phyloP scores from a whole-genome alignment of 2,113 vertebrate genomes.

The Myotis brandtii region DNA sequence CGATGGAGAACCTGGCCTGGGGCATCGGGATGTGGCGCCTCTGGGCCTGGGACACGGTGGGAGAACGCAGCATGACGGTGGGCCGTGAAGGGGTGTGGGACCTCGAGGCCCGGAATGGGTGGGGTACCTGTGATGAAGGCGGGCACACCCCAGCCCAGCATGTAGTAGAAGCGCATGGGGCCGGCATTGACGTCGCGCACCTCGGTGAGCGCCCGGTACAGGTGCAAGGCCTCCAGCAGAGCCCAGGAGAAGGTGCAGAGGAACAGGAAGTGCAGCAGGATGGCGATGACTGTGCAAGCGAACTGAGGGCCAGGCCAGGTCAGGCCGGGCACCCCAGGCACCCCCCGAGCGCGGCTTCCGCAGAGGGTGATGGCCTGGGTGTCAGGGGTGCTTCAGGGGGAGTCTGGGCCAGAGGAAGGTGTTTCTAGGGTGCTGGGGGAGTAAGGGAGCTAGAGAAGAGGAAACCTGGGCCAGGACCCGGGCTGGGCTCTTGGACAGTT shows the following conservation, averaged over 20 bases:
- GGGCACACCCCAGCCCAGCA: conserved; percentile 96
- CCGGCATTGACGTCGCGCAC: conserved; percentile 94
- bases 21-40: not conserved
- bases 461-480: not conserved
- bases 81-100: not conserved
- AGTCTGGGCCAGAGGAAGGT: not conserved
- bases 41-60: not conserved
- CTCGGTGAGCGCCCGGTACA: conserved; percentile 94
- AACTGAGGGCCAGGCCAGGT: conserved; percentile 86
- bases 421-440: not conserved
- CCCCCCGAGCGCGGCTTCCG: rapidly evolving
- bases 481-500: not conserved
- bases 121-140: conserved; percentile 94
- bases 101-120: rapidly evolving
- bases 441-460: not conserved
- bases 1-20: not conserved
- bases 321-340: not conserved
- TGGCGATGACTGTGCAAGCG: conserved; percentile 95
- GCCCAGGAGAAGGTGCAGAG: conserved; percentile 96
- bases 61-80: not conserved
- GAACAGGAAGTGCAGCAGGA: conserved; percentile 97
- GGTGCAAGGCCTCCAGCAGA: conserved; percentile 94
- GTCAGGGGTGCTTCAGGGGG: not conserved
- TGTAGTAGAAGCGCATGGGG: conserved; percentile 97
- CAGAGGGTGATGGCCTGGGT: not conserved